Evolutionary conservation across 2,113 vertebrate genomes (phyloP), one percentile per base, ranked within the genome.

Genomic region (human): DNA sequence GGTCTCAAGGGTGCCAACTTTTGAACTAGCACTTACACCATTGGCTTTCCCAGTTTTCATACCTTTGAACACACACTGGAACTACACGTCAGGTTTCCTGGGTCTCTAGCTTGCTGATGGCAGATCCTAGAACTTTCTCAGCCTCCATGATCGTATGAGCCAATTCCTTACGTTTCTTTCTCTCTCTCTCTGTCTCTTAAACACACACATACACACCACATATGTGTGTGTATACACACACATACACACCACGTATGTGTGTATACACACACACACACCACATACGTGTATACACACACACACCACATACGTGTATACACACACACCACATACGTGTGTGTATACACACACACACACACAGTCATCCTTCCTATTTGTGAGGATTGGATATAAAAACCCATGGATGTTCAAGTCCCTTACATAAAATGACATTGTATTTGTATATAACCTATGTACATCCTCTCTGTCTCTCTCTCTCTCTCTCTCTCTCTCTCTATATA

Each of bases 391-490:
- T 14, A 25, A 27, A 30, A 76, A 76, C 16, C 27, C 73, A 76
- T 1, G 13, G 14, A 76, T 76, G 13, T 27, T 27, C 25, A 30
- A 76, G 43, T 76, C 3, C 8, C 73, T 45, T 76, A 43, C 6
- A 10, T 18, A 78, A 78, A 78, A 48, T 48, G 43, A 30, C 16
- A 3, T 27, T 18, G 75, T 32, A 9, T 78, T 32, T 78, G 75
- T 48, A 9, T 75, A 45, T 43, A 75, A 75, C 23, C 22, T 75
- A 48, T 7, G 25, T 25, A 30, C 75, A 48, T 78, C 14, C 16
- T 78, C 27, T 30, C 6, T 55, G 5, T 55, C 50, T 50, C 52
- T 55, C 5, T 55, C 0, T 55, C 0, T 52, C 5, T 52, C 17
- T 55, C 17, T 55, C 50, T 50, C 52, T 55, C 17, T 55, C 0